phyloP scores from a whole-genome alignment of 2,888 invertebrate genomes.

The Tribolium freemani region DNA sequence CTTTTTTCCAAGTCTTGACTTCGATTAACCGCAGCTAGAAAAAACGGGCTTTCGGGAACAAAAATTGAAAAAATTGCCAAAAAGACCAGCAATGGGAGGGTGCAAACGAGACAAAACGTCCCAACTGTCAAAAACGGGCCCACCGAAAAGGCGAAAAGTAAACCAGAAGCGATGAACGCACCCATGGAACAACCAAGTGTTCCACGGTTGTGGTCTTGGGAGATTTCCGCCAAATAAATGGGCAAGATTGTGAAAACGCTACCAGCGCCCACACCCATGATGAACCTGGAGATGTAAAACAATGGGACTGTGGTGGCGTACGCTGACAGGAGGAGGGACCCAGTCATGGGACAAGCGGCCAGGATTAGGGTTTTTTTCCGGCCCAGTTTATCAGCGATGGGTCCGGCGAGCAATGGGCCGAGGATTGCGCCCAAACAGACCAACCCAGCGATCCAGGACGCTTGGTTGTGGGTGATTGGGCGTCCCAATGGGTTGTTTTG shows the following conservation, averaged over 20 bases:
- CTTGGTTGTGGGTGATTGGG: slow-evolving; percentile 49
- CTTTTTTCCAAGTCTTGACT: slow-evolving; percentile 74
- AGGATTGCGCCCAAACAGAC: slow-evolving; percentile 52
- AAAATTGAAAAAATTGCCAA: slow-evolving; percentile 48
- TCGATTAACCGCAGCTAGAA: slow-evolving; percentile 67
- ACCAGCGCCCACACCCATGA: slow-evolving; percentile 77
- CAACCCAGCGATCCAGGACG: slow-evolving; percentile 55
- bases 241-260: slow-evolving; percentile 81
- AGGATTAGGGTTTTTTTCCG: slow-evolving; percentile 77
- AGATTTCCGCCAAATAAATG: slow-evolving; percentile 89
- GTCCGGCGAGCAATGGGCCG: slow-evolving; percentile 53
- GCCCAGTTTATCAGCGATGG: slow-evolving; percentile 65
- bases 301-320: slow-evolving; percentile 48
- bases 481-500: slow-evolving; percentile 50
- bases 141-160: slow-evolving; percentile 50
- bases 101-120: slow-evolving; percentile 49
- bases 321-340: slow-evolving; percentile 62
- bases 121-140: slow-evolving; percentile 52
- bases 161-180: slow-evolving; percentile 49
- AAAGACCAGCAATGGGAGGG: slow-evolving; percentile 50
- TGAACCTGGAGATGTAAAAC: slow-evolving; percentile 72
- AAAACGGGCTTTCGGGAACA: slow-evolving; percentile 55
- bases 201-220: slow-evolving; percentile 84
- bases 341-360: slow-evolving; percentile 75
- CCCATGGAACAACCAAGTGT: slow-evolving; percentile 62